Percentiles rank a stretch among this genome's conserved stretches.
These are phyloP conservation scores for Scophthalmus maximus DNA, from an alignment of 2,113 vertebrate species.

Conservation along the genomic window DNA sequence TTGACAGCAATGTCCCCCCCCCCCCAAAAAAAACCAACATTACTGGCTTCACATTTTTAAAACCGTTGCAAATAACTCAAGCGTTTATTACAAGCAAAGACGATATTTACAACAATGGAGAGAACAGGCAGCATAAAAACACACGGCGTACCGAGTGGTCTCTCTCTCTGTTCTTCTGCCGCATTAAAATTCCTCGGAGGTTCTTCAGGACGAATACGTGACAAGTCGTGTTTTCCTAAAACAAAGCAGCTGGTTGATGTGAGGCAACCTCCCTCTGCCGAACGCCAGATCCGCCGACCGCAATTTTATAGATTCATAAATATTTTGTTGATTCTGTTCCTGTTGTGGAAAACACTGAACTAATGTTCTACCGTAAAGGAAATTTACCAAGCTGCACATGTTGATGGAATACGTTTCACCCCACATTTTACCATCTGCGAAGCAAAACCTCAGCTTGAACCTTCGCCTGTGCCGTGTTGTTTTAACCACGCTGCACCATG, in stretches of 20 bases:
- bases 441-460: conserved; percentile 57
- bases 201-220: conserved; percentile 72
- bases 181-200: conserved; percentile 72
- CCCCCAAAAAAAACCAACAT: not conserved
- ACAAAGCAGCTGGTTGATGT: conserved; percentile 75
- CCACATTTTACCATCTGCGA: conserved; percentile 61
- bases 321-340: conserved; percentile 52
- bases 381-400: conserved; percentile 37
- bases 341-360: conserved; percentile 55
- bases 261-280: conserved; percentile 36
- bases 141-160: conserved; percentile 65
- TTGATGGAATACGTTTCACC: conserved; percentile 53
- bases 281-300: conserved; percentile 64
- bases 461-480: not conserved
- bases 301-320: conserved; percentile 59
- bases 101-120: conserved; percentile 62
- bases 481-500: conserved; percentile 10
- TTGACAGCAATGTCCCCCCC: not conserved
- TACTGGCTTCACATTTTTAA: not conserved
- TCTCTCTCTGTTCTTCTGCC: conserved; percentile 60
- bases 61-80: conserved; percentile 17
- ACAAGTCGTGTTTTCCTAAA: conserved; percentile 78
- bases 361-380: conserved; percentile 35
- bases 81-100: conserved; percentile 17
- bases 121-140: conserved; percentile 41